Base-by-base conservation (phyloP, 2,888 invertebrate genomes). In the Allygus modestus region DNA sequence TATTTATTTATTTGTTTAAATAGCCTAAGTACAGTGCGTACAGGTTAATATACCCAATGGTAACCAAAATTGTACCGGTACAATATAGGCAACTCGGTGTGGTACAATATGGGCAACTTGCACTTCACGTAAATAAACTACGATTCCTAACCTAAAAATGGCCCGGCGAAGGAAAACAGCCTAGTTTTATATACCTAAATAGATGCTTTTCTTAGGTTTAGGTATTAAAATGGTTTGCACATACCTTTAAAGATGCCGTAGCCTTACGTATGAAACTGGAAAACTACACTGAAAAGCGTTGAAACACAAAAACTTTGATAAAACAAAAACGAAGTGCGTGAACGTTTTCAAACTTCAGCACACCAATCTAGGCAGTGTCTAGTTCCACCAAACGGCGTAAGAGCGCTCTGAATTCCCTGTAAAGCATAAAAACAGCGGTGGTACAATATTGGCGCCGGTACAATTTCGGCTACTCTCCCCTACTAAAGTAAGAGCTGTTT, bases 81-180 rank as follows among this genome's bases (percentile, higher is more conserved):
- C 81, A 58, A 81, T 58, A 20, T 37, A 37, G 61, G 81, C 28
- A 79, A 46, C 46, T 28, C 9, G n/a, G 15, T 26, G 79, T n/a
- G 58, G 61, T 81, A 81, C 61, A 58, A 81, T 61, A 54, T 54
- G 28, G 79, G 79, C 79, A 79, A 79, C 79, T 26, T 15, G 51
- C 31, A 46, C 51, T 79, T 12, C 17, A 15, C 12, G 54, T n/a
- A 54, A 79, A 46, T 17, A 79, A 26, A 31, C 2, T 17, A 23
- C 15, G 17, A 46, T 23, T 23, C 31, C 51, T 51, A 51, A 79
- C 51, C 79, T 51, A 23, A 79, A 26, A 79, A 73, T 31, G 33
- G 33, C 20, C 20, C n/a, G 20, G 37, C n/a, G 73, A 31, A 41
- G 41, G 41, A 31, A 23, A 73, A n/a, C n/a, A 15, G 15, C 23